These are phyloP conservation scores for Antheraea yamamai DNA, from an alignment of 2,888 invertebrate genomes.

Conservation along the genomic window DNA sequence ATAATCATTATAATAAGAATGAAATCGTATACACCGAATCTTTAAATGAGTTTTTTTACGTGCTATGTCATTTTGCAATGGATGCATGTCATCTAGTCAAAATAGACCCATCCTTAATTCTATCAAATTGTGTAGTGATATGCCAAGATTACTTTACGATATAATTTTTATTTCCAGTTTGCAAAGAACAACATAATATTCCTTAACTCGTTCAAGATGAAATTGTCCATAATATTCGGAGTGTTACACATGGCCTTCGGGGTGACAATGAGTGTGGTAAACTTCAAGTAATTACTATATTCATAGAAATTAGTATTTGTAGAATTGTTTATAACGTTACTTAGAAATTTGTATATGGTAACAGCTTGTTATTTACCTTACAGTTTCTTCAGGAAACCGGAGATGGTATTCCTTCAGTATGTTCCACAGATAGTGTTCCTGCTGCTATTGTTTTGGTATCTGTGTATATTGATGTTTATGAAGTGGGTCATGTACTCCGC, in stretches of 20 bases:
- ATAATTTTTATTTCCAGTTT: constrained; percentile 57
- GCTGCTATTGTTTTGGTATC: constrained; percentile 85
- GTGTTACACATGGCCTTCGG: constrained; percentile 89
- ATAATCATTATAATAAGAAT: too few species aligned
- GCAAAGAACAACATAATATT: constrained; percentile 86
- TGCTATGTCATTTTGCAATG: too few species aligned
- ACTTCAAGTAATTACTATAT: constrained; percentile 82
- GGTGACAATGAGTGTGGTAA: constrained; percentile 84
- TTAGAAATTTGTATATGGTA: not conserved
- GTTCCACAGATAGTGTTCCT: constrained; percentile 87
- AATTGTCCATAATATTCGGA: constrained; percentile 87
- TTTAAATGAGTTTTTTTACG: too few species aligned
- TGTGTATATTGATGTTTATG: constrained; percentile 84
- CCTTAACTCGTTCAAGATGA: constrained; percentile 89
- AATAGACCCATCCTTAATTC: not conserved
- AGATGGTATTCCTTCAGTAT: constrained; percentile 84
- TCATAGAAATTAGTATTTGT: constrained; percentile 71
- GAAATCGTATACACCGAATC: too few species aligned
- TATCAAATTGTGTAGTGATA: not conserved
- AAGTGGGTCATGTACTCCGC: constrained; percentile 86
- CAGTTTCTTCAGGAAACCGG: constrained; percentile 75
- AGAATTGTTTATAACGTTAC: constrained; percentile 25
- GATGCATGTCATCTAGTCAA: too few species aligned
- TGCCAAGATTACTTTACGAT: not conserved
- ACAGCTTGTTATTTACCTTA: constrained; percentile 33